Evolutionary conservation across 2,113 vertebrate genomes (phyloP).

Genomic region (Craseonycteris thonglongyai): DNA sequence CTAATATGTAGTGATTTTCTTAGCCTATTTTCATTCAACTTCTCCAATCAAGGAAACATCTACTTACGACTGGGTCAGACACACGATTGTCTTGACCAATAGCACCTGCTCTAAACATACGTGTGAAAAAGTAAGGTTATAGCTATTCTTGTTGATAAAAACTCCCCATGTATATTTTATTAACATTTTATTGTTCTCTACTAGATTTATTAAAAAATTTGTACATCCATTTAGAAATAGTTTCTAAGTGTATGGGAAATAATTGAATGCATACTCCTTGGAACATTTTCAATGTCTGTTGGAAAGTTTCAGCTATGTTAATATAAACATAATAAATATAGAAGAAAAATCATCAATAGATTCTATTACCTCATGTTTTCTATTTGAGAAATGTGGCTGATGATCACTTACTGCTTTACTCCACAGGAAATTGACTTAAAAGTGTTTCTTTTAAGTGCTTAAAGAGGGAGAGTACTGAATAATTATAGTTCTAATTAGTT

Average conservation of each 20-base stretch:
- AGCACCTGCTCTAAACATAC: background rate
- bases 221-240: background rate
- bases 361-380: conserved; percentile 20
- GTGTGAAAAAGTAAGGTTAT: background rate
- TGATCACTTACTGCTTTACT: conserved; percentile 45
- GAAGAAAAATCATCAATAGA: conserved; percentile 23
- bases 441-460: conserved; percentile 25
- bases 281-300: background rate
- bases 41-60: background rate
- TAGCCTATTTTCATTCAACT: background rate
- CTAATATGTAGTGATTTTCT: background rate
- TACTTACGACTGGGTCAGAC: background rate
- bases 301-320: conserved; percentile 14
- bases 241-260: background rate
- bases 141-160: background rate
- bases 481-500: conserved; percentile 62
- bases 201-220: background rate
- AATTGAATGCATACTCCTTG: background rate
- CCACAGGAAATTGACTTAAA: conserved; percentile 45
- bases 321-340: conserved; percentile 29
- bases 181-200: background rate
- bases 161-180: background rate
- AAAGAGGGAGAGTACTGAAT: conserved; percentile 51
- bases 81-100: background rate
- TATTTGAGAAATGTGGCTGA: conserved; percentile 39